Percentiles rank a stretch among this genome's conserved stretches.
These are phyloP conservation scores for Orthonevra nobilis DNA, from an alignment of 2,888 invertebrate genomes.

Conservation along the genomic window DNA sequence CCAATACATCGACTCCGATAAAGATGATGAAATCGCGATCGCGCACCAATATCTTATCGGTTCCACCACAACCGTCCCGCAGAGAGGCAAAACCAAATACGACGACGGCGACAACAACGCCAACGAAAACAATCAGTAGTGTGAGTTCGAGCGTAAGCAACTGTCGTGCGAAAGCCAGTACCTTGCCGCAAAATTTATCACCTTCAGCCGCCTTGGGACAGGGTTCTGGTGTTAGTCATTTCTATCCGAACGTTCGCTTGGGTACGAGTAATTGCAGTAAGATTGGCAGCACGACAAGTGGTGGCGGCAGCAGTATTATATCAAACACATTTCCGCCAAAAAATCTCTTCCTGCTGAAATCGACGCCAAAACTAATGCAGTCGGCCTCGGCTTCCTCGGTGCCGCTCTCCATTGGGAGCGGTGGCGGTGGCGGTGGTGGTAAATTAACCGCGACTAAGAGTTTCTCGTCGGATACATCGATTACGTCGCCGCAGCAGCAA, in stretches of 20 bases:
- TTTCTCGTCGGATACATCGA: conserved; percentile 71
- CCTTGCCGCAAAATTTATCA: conserved; percentile 83
- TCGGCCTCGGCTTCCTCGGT: conserved; percentile 67
- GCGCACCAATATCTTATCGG: conserved; percentile 81
- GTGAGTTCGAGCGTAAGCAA: conserved; percentile 75
- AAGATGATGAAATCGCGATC: conserved; percentile 80
- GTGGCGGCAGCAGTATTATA: conserved; percentile 70
- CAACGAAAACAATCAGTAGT: conserved; percentile 70
- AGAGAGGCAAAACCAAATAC: conserved; percentile 68
- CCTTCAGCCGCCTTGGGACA: conserved; percentile 76
- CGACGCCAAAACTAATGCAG: conserved; percentile 75
- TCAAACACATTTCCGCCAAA: conserved; percentile 80
- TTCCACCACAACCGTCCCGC: conserved; percentile 77
- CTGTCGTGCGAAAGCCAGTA: conserved; percentile 82
- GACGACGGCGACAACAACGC: too few species aligned
- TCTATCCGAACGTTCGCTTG: conserved; percentile 33
- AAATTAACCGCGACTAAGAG: conserved; percentile 71
- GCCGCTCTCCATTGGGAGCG: conserved; percentile 36
- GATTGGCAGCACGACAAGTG: conserved; percentile 61
- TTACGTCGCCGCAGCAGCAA: conserved; percentile 67
- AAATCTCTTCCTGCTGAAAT: conserved; percentile 79
- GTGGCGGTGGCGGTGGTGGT: conserved; percentile 32
- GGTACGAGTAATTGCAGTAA: conserved; percentile 72
- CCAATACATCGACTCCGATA: conserved; percentile 80
- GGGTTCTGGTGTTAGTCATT: conserved; percentile 31